phyloP scores from a whole-genome alignment of 2,113 vertebrate species.

The Candoia aspera region DNA sequence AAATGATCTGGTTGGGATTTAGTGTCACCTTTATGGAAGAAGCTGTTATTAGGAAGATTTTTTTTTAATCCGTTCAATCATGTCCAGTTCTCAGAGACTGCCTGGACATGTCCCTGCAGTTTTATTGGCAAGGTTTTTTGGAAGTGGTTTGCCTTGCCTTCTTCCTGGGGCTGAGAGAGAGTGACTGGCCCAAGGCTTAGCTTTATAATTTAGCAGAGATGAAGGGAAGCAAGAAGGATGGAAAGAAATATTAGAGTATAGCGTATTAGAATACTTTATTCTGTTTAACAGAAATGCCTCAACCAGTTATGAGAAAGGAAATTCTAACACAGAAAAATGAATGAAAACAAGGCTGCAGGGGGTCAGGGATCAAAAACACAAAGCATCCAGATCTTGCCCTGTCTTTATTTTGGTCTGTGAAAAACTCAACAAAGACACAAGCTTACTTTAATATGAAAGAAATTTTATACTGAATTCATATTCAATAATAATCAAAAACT shows the following conservation, averaged over 20 bases:
- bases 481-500: no score
- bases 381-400: conserved; percentile 37
- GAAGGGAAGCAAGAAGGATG: conserved; percentile 45
- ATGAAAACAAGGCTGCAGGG: fast-evolving
- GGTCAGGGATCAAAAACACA: conserved; percentile 15
- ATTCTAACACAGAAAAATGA: background rate
- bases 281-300: no score
- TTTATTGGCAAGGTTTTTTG: no score
- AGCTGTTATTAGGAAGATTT: conserved; percentile 37
- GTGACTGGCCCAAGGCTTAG: no score
- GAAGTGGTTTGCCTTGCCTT: no score
- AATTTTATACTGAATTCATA: background rate
- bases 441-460: background rate
- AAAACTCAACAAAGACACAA: background rate
- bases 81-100: no score
- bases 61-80: no score
- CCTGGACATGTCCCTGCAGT: no score
- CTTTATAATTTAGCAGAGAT: conserved; percentile 39
- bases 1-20: conserved; percentile 45
- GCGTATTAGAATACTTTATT: background rate
- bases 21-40: conserved; percentile 1
- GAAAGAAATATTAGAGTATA: conserved; percentile 50
- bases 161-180: no score
- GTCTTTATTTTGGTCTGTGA: conserved; percentile 27
- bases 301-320: background rate